phyloP scores from a whole-genome alignment of 2,888 invertebrate species.

The Xanthorhoe designata region DNA sequence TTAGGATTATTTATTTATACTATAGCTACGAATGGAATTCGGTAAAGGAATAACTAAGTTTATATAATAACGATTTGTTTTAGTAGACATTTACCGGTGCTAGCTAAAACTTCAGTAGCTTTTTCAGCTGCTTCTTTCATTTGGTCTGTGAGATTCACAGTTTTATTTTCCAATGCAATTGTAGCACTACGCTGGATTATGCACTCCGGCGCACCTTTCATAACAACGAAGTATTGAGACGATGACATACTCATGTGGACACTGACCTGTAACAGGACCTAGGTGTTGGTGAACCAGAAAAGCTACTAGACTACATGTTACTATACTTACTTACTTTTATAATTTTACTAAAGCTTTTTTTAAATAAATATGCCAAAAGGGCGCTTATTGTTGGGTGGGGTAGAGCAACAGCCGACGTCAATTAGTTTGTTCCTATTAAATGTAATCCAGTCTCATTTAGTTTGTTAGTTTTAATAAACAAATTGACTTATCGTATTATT shows the following conservation, averaged over 20 bases:
- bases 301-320: too few species aligned
- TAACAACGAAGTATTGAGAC: slow-evolving; percentile 92
- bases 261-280: slow-evolving; percentile 74
- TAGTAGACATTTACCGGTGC: slow-evolving; percentile 60
- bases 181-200: slow-evolving; percentile 94
- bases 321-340: too few species aligned
- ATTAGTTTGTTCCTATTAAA: too few species aligned
- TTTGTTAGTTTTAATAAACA: too few species aligned
- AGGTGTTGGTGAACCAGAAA: not conserved
- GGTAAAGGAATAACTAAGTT: not conserved
- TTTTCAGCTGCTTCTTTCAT: slow-evolving; percentile 58
- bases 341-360: too few species aligned
- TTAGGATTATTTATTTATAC: too few species aligned
- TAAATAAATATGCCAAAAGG: too few species aligned
- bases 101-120: slow-evolving; percentile 65
- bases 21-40: not conserved
- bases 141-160: slow-evolving; percentile 72
- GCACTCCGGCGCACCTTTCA: slow-evolving; percentile 99
- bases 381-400: too few species aligned
- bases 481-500: too few species aligned
- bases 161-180: slow-evolving; percentile 92
- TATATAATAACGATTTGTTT: not conserved
- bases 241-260: slow-evolving; percentile 92
- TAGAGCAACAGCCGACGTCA: too few species aligned
- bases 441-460: too few species aligned